Conservation (phyloP, 2,797 vertebrate species). For the Pseudochaenichthys georgianus region DNA sequence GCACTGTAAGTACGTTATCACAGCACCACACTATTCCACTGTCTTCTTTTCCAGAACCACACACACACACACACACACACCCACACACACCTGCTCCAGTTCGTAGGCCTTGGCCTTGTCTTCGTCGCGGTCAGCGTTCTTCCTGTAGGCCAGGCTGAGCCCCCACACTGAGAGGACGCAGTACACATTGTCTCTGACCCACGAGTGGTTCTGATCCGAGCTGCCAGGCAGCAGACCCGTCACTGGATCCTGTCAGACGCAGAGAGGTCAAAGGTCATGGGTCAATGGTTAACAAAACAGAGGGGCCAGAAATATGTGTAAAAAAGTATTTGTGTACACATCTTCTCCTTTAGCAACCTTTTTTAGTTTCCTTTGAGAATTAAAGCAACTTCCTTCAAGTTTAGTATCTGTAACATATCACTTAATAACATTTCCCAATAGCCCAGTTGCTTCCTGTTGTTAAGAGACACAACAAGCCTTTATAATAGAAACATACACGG, state of each 20-base stretch:
- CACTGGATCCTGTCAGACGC: constrained; percentile 89
- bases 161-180: constrained; percentile 94
- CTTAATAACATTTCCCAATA: constrained; percentile 11
- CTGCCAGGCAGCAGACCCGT: constrained; percentile 94
- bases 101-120: constrained; percentile 99
- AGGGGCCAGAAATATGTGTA: too few relatives aligned
- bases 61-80: too few relatives aligned
- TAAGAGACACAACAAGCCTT: not conserved
- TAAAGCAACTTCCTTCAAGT: too few relatives aligned
- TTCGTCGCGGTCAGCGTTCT: constrained; percentile 96
- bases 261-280: constrained; percentile 26
- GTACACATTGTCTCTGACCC: constrained; percentile 98
- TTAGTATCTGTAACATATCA: not conserved
- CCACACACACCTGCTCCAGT: constrained; percentile 91
- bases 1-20: too few relatives aligned
- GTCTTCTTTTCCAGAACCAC: too few relatives aligned
- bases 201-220: constrained; percentile 90
- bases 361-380: too few relatives aligned
- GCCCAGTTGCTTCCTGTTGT: not conserved
- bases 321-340: too few relatives aligned
- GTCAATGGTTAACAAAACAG: not conserved
- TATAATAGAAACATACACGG: not conserved
- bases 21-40: too few relatives aligned
- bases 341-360: too few relatives aligned
- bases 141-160: constrained; percentile 95